phyloP scores from a whole-genome alignment of 2,888 invertebrate genomes.

The Mycalesis mineus region DNA sequence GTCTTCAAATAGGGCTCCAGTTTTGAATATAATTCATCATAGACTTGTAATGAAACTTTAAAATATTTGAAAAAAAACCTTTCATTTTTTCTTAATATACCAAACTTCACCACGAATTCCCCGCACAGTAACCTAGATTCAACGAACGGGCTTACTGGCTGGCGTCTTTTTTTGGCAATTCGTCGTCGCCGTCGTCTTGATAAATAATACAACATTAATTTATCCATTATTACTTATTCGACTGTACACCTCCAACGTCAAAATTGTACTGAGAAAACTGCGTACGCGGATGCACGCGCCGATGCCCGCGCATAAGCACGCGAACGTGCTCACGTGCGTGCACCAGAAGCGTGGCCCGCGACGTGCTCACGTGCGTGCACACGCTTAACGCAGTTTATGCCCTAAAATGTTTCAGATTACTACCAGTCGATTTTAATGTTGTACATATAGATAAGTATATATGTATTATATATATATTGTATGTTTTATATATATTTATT shows the following conservation, averaged over 20 bases:
- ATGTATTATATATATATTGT: too few relatives aligned
- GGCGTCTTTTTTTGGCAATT: conserved; percentile 29
- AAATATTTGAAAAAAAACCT: conserved; percentile 32
- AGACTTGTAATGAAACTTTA: conserved; percentile 33
- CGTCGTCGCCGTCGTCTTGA: conserved; percentile 27
- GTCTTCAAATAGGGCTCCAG: conserved; percentile 34
- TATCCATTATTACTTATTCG: conserved; percentile 31
- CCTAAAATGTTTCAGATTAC: too few relatives aligned
- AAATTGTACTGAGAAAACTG: conserved; percentile 31
- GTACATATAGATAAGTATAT: too few relatives aligned
- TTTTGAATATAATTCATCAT: conserved; percentile 35
- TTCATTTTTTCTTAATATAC: conserved; percentile 34
- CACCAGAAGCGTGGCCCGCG: conserved; percentile 2
- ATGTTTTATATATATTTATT: too few relatives aligned
- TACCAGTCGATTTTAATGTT: too few relatives aligned
- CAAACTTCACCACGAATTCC: conserved; percentile 26
- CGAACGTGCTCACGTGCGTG: conserved; percentile 29
- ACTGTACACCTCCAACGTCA: conserved; percentile 31
- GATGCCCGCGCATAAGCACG: conserved; percentile 27
- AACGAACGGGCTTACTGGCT: conserved; percentile 33
- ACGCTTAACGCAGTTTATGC: conserved; percentile 21
- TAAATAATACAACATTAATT: conserved; percentile 32
- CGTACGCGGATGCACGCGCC: conserved; percentile 12
- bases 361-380: conserved; percentile 30
- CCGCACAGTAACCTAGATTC: conserved; percentile 34